phyloP scores from a whole-genome alignment of 1,140 invertebrate genomes.

The Prorops nasuta region DNA sequence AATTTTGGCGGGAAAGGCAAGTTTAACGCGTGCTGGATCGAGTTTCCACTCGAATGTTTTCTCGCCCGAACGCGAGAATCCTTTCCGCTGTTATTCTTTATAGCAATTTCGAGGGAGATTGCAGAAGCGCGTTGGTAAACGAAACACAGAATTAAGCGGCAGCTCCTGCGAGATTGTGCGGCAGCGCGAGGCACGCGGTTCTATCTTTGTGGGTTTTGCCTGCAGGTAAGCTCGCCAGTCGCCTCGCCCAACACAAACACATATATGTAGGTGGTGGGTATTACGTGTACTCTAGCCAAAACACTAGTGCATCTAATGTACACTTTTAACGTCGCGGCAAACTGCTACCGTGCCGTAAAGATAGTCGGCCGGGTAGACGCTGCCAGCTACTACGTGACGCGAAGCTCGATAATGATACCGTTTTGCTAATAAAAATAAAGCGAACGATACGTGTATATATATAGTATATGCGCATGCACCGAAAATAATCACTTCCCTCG shows the following conservation, averaged over 20 bases:
- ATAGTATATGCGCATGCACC: slow-evolving; percentile 13
- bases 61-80: slow-evolving; percentile 5
- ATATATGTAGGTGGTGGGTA: slow-evolving; percentile 12
- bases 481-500: too few species aligned
- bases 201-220: too few species aligned
- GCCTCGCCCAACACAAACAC: too few species aligned
- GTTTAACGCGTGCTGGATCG: too few species aligned
- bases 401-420: slow-evolving; percentile 31
- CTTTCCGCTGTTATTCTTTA: slow-evolving; percentile 22
- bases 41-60: slow-evolving; percentile 17
- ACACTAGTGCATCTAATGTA: slow-evolving; percentile 33
- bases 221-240: too few species aligned
- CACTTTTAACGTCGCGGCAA: slow-evolving; percentile 38
- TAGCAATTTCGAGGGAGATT: slow-evolving; percentile 34
- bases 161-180: too few species aligned
- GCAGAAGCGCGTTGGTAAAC: too few species aligned
- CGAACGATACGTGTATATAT: slow-evolving; percentile 15
- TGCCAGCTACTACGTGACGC: slow-evolving; percentile 32
- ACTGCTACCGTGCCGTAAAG: slow-evolving; percentile 26
- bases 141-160: too few species aligned
- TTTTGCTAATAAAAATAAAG: slow-evolving; percentile 29
- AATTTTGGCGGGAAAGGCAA: too few species aligned
- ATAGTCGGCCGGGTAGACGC: slow-evolving; percentile 27
- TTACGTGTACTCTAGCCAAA: neutral
- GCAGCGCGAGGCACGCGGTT: too few species aligned